A percentile compares a stretch with the other conserved stretches of the same genome.
Evolutionary conservation across 2,113 vertebrate species (phyloP).

Genomic region (Coptodon rendalli): DNA sequence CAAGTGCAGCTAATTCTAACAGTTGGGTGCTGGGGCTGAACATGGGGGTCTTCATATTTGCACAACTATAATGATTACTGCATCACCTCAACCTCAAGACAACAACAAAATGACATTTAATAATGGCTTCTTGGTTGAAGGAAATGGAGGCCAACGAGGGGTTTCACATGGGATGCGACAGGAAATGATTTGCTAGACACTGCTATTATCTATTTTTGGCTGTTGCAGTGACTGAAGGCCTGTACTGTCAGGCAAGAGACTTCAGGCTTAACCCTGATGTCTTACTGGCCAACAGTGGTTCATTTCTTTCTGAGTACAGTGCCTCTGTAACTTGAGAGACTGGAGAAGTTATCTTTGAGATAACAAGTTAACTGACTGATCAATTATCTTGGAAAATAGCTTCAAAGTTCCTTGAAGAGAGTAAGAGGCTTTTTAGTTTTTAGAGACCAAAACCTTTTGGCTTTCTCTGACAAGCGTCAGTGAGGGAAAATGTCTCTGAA

Average conservation of each 20-base stretch:
- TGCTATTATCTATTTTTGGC: neutral
- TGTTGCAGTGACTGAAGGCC: neutral
- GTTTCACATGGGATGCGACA: neutral
- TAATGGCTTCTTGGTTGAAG: constrained; percentile 3
- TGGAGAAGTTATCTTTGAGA: neutral
- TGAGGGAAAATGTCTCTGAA: neutral
- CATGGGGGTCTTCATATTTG: neutral
- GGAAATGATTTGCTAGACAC: neutral
- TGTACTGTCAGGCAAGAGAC: neutral
- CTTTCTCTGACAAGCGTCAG: neutral
- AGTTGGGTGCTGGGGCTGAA: neutral
- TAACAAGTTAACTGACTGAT: neutral
- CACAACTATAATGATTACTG: neutral
- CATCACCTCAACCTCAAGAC: neutral
- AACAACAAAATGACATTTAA: constrained; percentile 30
- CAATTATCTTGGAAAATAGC: neutral
- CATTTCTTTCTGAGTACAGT: neutral
- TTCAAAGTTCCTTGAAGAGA: neutral
- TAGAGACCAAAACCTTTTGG: neutral
- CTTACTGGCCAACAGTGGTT: neutral
- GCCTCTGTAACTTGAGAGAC: neutral
- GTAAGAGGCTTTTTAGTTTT: neutral
- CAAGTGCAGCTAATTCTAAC: neutral
- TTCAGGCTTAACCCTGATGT: neutral
- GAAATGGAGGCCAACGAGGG: neutral